These are phyloP conservation scores for Henricia sp. DNA, from an alignment of 53 echinoderm and acorn worm genomes.

Conservation along the genomic window DNA sequence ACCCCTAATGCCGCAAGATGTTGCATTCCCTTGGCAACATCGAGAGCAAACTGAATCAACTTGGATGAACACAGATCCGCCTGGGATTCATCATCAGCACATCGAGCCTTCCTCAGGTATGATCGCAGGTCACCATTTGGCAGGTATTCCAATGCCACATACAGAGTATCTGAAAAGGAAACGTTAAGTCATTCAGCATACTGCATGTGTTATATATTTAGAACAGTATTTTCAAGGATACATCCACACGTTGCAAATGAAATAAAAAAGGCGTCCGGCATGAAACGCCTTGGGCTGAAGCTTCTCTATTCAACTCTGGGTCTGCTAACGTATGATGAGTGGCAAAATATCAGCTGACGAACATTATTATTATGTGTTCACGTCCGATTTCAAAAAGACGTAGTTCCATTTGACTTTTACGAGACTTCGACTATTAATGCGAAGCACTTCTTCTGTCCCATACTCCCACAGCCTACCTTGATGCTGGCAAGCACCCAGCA, in stretches of 20 bases:
- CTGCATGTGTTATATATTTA: too few species aligned
- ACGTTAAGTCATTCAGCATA: neutral
- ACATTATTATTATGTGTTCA: too few species aligned
- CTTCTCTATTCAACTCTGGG: too few species aligned
- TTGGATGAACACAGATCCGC: neutral
- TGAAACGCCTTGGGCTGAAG: too few species aligned
- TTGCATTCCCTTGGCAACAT: conserved; percentile 50
- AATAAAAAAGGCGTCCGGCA: too few species aligned
- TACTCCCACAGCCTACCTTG: neutral
- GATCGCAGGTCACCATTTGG: conserved; percentile 38
- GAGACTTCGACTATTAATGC: neutral
- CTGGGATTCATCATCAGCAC: neutral
- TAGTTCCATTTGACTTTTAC: too few species aligned
- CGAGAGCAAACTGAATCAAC: conserved; percentile 45
- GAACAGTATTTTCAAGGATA: too few species aligned
- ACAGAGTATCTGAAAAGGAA: neutral
- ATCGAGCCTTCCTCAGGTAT: conserved; percentile 16
- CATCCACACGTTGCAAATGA: too few species aligned
- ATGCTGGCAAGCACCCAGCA: conserved; percentile 19
- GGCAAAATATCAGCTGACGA: too few species aligned
- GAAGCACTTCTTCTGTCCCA: neutral
- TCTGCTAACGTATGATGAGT: too few species aligned
- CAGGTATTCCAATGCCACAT: conserved; percentile 43
- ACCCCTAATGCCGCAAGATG: conserved; percentile 50
- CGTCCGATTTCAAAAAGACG: too few species aligned